Conservation (phyloP, 2,797 vertebrate species). For the Stomatorhinus walkeri region DNA sequence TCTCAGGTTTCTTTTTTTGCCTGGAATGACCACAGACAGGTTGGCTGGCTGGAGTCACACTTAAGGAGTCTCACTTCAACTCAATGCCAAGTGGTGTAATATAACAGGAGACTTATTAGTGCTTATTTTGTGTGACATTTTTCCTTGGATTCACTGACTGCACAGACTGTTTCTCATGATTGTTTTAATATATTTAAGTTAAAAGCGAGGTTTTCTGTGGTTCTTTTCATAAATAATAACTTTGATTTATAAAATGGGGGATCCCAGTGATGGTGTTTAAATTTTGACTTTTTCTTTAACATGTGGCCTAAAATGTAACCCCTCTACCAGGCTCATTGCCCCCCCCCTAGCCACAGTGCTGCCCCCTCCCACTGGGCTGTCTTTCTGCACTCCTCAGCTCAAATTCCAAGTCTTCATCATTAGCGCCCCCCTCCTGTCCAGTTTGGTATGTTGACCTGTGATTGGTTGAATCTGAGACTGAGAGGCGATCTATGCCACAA, state of each 20-base stretch:
- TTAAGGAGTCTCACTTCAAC: background rate
- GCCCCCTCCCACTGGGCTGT: background rate
- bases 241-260: background rate
- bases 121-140: background rate
- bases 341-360: background rate
- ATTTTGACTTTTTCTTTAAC: background rate
- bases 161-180: background rate
- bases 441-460: background rate
- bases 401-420: slow-evolving; percentile 38
- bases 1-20: background rate
- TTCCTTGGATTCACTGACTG: background rate
- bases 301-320: background rate
- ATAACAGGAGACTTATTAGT: background rate
- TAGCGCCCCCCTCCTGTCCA: slow-evolving; percentile 1
- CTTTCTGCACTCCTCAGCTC: background rate
- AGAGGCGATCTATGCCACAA: background rate
- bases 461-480: background rate
- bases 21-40: background rate
- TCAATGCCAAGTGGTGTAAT: background rate
- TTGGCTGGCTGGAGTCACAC: background rate
- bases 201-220: background rate
- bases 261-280: background rate
- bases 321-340: background rate
- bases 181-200: background rate
- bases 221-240: background rate